Evolutionary conservation across 2,888 invertebrate genomes (phyloP), one percentile per base, ranked within the genome.

Genomic region (Xestoiulus laeticollis): DNA sequence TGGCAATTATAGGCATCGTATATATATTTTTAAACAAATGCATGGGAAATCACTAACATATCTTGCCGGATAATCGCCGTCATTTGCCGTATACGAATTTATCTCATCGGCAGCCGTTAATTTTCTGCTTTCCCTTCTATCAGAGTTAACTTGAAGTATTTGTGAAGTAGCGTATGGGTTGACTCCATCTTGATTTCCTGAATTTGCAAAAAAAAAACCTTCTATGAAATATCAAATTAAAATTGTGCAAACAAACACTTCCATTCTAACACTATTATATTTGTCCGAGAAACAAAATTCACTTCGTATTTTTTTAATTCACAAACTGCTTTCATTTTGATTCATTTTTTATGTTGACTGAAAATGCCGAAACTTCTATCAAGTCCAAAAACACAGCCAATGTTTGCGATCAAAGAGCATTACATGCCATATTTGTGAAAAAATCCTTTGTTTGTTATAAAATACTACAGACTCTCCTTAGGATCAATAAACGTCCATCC

Each of bases 101-200:
- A 26, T 86, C 10, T 53, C 86, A 53, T 86, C 86, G 12, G 26
- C 12, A 4, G 59, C 44, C 1, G 32, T 48, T 30, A 86, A 53
- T 10, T 86, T 43, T 32, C 86, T 86, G 33, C 48, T 86, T 86
- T 86, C 86, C 30, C 86, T 26, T 32, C 59, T 53, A 86, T 59
- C 86, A 14, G 22, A n/a, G 68, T 32, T 30, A 10, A 87, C 32
- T 38, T 87, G 87, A 33, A 87, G 82, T 19, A 87, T 68, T 43
- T 87, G 87, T 4, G 87, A 87, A 33, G 87, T 87, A n/a, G 87
- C 87, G 22, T 87, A 87, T n/a, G 87, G 87, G 38, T 87, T 87
- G 16, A 87, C 44, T 32, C 82, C 82, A 32, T 68, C 38, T n/a
- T 68, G 30, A 12, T 59, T 53, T 59, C 86, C 86, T 86, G 14